Conservation (phyloP, 2,888 invertebrate species). For the Rhagophthalmus giganteus region DNA sequence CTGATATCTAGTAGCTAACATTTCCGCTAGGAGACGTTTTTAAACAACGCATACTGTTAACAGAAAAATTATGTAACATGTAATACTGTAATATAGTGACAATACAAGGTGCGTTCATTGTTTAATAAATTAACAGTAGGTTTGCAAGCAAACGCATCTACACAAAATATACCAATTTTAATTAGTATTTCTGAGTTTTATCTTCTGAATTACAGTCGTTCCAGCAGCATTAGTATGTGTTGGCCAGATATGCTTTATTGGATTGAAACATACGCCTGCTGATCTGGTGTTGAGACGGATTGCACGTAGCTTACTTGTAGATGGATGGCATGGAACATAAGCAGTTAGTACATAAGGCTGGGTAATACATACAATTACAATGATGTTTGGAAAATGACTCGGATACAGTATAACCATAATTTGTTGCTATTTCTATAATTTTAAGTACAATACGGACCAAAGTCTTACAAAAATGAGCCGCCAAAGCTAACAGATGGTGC, state of each 20-base stretch:
- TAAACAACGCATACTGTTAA: constrained; percentile 18
- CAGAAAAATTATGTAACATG: constrained; percentile 40
- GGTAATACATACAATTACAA: constrained; percentile 42
- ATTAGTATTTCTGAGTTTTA: constrained; percentile 34
- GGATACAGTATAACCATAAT: constrained; percentile 36
- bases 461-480: constrained; percentile 33
- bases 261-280: constrained; percentile 25
- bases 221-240: constrained; percentile 38
- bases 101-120: constrained; percentile 53
- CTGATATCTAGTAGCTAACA: constrained; percentile 8
- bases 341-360: constrained; percentile 47
- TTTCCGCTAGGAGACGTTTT: constrained; percentile 1
- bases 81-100: constrained; percentile 41
- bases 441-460: constrained; percentile 30
- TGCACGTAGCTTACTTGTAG: constrained; percentile 33
- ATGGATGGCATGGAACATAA: constrained; percentile 56
- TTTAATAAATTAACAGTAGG: constrained; percentile 53
- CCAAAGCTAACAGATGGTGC: constrained; percentile 35
- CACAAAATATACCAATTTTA: constrained; percentile 50
- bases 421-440: constrained; percentile 29
- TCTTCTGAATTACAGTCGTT: constrained; percentile 37
- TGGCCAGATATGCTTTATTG: constrained; percentile 32
- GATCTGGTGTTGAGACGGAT: constrained; percentile 35
- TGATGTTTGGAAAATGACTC: constrained; percentile 37
- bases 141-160: constrained; percentile 56